Evolutionary conservation across 2,113 vertebrate species (phyloP).

Genomic region (Pithys albifrons): DNA sequence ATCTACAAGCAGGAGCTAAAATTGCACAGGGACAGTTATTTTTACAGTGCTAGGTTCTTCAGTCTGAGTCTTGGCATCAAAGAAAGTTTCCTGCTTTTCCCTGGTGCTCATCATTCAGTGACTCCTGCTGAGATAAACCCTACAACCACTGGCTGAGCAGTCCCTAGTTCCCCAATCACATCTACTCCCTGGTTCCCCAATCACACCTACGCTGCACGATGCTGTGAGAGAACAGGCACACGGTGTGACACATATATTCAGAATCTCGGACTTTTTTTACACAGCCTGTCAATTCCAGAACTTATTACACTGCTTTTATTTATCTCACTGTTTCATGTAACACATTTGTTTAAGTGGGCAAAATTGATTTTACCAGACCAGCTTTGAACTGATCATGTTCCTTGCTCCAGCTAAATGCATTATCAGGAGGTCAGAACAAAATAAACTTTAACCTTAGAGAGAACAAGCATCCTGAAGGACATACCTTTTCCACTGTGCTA

Average conservation of each 20-base stretch:
- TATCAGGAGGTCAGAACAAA: background rate
- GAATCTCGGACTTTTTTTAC: background rate
- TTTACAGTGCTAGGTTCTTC: background rate
- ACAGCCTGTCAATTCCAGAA: background rate
- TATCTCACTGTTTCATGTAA: background rate
- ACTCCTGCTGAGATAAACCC: background rate
- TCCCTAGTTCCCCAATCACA: background rate
- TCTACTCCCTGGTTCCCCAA: background rate
- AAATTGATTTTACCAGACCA: background rate
- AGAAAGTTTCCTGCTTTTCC: background rate
- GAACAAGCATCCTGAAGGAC: background rate
- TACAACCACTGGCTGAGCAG: background rate
- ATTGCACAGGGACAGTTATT: background rate
- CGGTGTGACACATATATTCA: rapidly evolving
- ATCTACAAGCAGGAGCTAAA: background rate
- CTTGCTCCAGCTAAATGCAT: background rate
- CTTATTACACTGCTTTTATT: background rate
- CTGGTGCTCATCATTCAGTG: background rate
- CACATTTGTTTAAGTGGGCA: background rate
- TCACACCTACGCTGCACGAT: background rate
- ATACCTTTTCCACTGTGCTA: background rate
- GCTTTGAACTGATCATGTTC: background rate
- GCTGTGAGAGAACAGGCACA: rapidly evolving
- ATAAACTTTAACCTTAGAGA: background rate
- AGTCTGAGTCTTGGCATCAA: rapidly evolving